phyloP scores from a whole-genome alignment of 23 tunicate genomes.

The Ciona savignyi region DNA sequence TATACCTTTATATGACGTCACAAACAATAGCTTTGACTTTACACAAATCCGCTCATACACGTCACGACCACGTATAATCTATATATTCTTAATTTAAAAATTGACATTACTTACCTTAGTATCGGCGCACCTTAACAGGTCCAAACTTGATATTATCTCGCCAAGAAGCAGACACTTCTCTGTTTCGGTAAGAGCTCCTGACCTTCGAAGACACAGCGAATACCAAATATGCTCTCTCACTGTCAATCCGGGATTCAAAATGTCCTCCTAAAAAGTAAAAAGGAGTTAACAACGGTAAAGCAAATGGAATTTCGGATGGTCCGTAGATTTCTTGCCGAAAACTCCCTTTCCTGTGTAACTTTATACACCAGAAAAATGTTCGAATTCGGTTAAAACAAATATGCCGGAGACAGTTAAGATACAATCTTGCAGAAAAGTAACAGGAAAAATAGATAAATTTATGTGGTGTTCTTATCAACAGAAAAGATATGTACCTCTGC shows the following conservation, averaged over 20 bases:
- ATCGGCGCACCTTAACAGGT: conserved; percentile 10
- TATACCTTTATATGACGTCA: no score
- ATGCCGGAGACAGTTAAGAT: no score
- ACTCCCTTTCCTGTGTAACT: no score
- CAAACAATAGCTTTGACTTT: no score
- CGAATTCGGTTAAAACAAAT: background rate
- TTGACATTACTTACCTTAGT: no score
- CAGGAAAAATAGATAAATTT: background rate
- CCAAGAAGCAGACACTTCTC: conserved; percentile 5
- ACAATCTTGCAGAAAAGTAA: background rate
- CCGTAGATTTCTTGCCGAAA: no score
- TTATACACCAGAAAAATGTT: background rate
- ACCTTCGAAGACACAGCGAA: conserved; percentile 28
- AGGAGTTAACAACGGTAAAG: background rate
- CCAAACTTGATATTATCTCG: conserved; percentile 13
- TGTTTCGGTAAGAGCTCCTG: background rate
- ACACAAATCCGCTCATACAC: no score
- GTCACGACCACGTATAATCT: no score
- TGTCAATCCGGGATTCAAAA: conserved; percentile 31
- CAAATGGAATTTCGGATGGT: no score
- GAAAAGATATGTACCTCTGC: no score
- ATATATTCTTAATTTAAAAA: no score
- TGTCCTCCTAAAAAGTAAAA: conserved; percentile 18
- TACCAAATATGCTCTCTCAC: conserved; percentile 45
- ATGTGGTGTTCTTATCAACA: no score